These are phyloP conservation scores for Brevimyrus niger DNA, from an alignment of 2,113 vertebrate species.

Conservation along the genomic window DNA sequence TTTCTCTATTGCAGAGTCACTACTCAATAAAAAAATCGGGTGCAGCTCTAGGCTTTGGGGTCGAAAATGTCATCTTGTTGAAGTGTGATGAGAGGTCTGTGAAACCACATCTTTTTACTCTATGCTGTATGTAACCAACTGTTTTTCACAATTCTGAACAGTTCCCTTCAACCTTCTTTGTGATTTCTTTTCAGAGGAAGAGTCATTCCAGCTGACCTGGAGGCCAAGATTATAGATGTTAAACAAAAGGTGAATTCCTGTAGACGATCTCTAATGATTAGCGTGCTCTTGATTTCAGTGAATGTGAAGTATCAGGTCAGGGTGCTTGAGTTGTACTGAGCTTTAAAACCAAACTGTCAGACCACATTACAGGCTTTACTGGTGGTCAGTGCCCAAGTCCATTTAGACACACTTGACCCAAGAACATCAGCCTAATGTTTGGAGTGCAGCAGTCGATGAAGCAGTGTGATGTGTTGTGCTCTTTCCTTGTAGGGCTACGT, in stretches of 20 bases:
- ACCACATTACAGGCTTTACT: too few species aligned
- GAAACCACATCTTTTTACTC: conserved; percentile 22
- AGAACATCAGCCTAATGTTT: background rate
- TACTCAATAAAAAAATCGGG: conserved; percentile 98
- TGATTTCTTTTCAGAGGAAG: conserved; percentile 74
- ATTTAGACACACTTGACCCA: background rate
- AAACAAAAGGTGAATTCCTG: conserved; percentile 79
- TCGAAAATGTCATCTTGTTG: conserved; percentile 91
- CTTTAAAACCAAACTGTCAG: background rate
- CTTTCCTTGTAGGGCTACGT: conserved; percentile 65
- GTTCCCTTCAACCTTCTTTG: conserved; percentile 40
- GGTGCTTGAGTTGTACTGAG: background rate
- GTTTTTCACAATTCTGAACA: conserved; percentile 11
- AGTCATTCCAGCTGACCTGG: conserved; percentile 94
- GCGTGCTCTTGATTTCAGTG: background rate
- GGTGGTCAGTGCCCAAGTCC: background rate
- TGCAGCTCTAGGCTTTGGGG: conserved; percentile 90
- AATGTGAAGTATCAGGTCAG: background rate
- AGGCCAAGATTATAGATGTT: conserved; percentile 88
- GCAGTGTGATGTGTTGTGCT: background rate
- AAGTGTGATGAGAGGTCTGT: conserved; percentile 86
- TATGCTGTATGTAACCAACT: background rate
- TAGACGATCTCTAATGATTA: background rate
- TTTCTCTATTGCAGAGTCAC: conserved; percentile 75
- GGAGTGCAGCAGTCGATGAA: background rate